phyloP scores from a whole-genome alignment of 2,797 vertebrate species.

The Gallinago stenura region DNA sequence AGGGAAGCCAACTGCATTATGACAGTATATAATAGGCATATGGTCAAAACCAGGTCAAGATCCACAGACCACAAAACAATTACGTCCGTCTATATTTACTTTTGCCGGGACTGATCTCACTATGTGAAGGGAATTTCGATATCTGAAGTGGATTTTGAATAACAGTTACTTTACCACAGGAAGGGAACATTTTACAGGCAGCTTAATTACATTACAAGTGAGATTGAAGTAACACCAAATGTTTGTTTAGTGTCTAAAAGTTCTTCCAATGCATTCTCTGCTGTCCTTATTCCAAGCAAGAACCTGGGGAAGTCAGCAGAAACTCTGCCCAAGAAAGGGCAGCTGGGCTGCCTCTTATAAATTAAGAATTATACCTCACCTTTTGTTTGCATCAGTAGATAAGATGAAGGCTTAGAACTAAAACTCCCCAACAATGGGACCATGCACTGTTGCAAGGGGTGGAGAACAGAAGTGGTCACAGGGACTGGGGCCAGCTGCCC shows the following conservation, averaged over 20 bases:
- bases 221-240: not conserved
- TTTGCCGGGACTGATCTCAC: not conserved
- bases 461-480: not conserved
- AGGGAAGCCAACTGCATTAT: not conserved
- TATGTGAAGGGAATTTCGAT: not conserved
- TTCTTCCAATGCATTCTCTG: not conserved
- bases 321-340: not conserved
- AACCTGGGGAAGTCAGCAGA: not conserved
- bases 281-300: not conserved
- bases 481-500: not conserved
- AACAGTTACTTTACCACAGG: not conserved
- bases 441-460: not conserved
- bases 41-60: not conserved
- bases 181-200: not conserved
- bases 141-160: not conserved
- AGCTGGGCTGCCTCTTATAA: not conserved
- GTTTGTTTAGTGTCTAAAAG: not conserved
- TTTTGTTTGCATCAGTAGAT: not conserved
- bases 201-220: not conserved
- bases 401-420: not conserved
- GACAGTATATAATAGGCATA: not conserved
- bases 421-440: not conserved
- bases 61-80: not conserved
- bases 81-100: not conserved
- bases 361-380: not conserved